A percentile compares a stretch with the other conserved stretches of the same genome.
These are phyloP conservation scores for Microcaecilia unicolor DNA, from an alignment of 2,797 vertebrate species.

Conservation along the genomic window DNA sequence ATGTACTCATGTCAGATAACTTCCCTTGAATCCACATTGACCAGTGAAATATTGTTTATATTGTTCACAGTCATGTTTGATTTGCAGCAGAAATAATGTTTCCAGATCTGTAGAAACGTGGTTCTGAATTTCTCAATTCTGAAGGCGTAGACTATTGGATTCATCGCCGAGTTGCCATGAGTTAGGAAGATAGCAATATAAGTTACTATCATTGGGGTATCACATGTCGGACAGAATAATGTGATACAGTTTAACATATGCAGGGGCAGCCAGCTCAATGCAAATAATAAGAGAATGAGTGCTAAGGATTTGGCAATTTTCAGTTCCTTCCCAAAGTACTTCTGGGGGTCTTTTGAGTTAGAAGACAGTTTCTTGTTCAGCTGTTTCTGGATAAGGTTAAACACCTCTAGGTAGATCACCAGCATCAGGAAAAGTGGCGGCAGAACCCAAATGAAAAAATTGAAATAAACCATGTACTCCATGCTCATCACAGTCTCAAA, in stretches of 20 bases:
- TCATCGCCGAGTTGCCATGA: constrained; percentile 93
- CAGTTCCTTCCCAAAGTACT: constrained; percentile 91
- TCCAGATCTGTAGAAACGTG: constrained; percentile 88
- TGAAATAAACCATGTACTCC: constrained; percentile 98
- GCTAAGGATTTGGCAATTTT: constrained; percentile 92
- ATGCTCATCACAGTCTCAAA: constrained; percentile 96
- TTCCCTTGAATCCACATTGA: constrained; percentile 3
- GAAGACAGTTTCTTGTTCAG: constrained; percentile 79
- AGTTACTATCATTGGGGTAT: constrained; percentile 63
- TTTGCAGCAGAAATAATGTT: constrained; percentile 84
- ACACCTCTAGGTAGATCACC: constrained; percentile 88
- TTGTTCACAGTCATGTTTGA: constrained; percentile 10
- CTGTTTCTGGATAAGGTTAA: constrained; percentile 93
- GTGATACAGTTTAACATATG: constrained; percentile 91
- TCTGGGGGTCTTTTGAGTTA: constrained; percentile 75
- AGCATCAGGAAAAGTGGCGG: constrained; percentile 87
- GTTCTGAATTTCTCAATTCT: constrained; percentile 88
- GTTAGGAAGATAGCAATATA: constrained; percentile 89
- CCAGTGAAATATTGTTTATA: neutral
- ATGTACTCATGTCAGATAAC: neutral
- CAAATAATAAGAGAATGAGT: constrained; percentile 87
- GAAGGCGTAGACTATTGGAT: constrained; percentile 92
- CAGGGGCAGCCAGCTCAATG: constrained; percentile 89
- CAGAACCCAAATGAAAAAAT: constrained; percentile 94
- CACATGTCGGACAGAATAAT: constrained; percentile 72